These are phyloP conservation scores for Phalacrocorax carbo DNA, from an alignment of 2,113 vertebrate genomes.

Conservation along the genomic window DNA sequence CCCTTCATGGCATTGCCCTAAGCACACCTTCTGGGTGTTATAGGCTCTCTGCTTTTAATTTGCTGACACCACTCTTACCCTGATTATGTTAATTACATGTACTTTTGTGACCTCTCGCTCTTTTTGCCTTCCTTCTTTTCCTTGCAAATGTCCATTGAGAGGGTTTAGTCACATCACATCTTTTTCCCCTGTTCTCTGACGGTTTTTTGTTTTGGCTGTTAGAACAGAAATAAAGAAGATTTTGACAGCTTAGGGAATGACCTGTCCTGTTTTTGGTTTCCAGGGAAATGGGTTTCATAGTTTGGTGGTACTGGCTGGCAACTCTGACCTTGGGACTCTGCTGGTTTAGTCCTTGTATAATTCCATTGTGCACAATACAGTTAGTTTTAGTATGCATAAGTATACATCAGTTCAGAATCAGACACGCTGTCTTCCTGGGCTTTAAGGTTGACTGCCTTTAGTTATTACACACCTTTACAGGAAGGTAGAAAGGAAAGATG, in stretches of 20 bases:
- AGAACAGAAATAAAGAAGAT: slow-evolving; percentile 1
- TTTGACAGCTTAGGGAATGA: slow-evolving; percentile 35
- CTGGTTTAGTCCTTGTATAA: neutral
- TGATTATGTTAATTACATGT: slow-evolving; percentile 65
- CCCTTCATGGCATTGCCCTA: neutral
- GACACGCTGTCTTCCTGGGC: neutral
- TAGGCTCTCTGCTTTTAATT: slow-evolving; percentile 52
- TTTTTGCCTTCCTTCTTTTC: slow-evolving; percentile 48
- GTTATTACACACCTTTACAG: slow-evolving; percentile 9
- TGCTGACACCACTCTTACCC: slow-evolving; percentile 34
- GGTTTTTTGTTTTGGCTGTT: neutral
- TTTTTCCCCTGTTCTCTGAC: neutral
- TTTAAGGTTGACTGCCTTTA: slow-evolving; percentile 16
- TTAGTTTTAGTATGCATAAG: neutral
- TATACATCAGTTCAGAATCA: neutral
- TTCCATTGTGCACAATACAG: neutral
- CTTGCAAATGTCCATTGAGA: slow-evolving; percentile 28
- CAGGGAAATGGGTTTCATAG: slow-evolving; percentile 9
- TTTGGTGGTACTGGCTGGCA: neutral
- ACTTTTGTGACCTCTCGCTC: neutral
- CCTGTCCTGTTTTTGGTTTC: slow-evolving; percentile 13
- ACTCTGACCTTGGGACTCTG: slow-evolving; percentile 16
- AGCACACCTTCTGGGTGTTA: slow-evolving; percentile 11
- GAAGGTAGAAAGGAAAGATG: neutral
- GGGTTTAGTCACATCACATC: slow-evolving; percentile 38